phyloP scores from a whole-genome alignment of 2,888 invertebrate species.

The Patella pellucida region DNA sequence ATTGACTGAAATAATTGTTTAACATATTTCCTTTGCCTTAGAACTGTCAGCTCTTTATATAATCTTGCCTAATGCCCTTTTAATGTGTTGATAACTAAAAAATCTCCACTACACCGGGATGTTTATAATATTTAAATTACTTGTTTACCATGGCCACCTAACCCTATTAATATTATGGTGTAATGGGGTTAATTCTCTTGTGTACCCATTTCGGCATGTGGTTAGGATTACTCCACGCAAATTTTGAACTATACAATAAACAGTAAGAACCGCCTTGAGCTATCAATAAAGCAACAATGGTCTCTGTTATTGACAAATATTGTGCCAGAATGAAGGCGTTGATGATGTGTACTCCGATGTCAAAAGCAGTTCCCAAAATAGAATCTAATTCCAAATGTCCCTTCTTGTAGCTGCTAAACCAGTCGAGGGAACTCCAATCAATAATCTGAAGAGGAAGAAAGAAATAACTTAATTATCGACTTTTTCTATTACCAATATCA shows the following conservation, averaged over 20 bases:
- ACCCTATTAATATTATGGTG: not conserved
- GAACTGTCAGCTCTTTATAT: too few species aligned
- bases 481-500: not conserved
- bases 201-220: constrained; percentile 57
- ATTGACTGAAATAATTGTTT: too few species aligned
- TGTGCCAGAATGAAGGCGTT: constrained; percentile 52
- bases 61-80: too few species aligned
- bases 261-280: constrained; percentile 32
- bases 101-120: too few species aligned
- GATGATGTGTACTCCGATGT: constrained; percentile 52
- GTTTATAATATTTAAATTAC: too few species aligned
- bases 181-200: constrained; percentile 37
- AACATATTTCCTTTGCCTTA: too few species aligned
- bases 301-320: constrained; percentile 46
- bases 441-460: constrained; percentile 50
- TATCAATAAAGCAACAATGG: constrained; percentile 39
- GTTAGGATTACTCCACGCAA: constrained; percentile 58
- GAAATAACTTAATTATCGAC: not conserved
- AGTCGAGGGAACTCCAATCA: constrained; percentile 64
- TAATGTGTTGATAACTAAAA: too few species aligned
- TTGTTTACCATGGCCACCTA: too few species aligned
- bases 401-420: constrained; percentile 43
- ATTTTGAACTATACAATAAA: constrained; percentile 15
- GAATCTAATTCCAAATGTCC: constrained; percentile 50
- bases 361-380: constrained; percentile 58